phyloP scores from a whole-genome alignment of 2,888 invertebrate genomes.

The Abrostola triplasia region DNA sequence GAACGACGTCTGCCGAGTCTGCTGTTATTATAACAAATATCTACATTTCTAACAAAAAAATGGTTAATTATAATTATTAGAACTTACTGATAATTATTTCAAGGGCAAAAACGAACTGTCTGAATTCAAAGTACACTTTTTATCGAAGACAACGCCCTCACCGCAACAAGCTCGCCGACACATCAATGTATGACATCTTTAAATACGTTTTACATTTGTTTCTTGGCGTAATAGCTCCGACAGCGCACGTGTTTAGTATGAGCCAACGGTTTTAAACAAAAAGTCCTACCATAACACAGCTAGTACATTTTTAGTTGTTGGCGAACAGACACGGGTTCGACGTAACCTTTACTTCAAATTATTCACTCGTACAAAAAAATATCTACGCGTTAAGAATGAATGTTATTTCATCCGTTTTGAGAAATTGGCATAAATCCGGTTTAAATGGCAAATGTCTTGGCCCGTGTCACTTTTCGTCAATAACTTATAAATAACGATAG shows the following conservation, averaged over 20 bases:
- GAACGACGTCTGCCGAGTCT: no score
- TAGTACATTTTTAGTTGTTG: constrained; percentile 14
- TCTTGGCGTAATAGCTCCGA: constrained; percentile 14
- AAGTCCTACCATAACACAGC: constrained; percentile 4
- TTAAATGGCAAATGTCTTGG: constrained; percentile 36
- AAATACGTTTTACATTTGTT: constrained; percentile 7
- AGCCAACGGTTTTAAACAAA: constrained; percentile 8
- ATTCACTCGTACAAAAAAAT: constrained; percentile 1
- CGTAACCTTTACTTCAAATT: constrained; percentile 10
- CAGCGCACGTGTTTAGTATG: constrained; percentile 7
- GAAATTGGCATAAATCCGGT: constrained; percentile 33
- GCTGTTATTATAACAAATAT: no score
- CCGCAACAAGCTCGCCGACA: constrained; percentile 1
- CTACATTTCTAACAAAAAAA: no score
- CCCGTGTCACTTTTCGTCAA: constrained; percentile 35
- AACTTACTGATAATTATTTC: no score
- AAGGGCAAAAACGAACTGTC: background rate
- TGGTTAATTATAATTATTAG: no score
- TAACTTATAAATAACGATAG: constrained; percentile 46
- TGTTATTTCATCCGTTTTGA: constrained; percentile 29
- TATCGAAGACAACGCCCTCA: background rate
- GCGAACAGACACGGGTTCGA: constrained; percentile 6
- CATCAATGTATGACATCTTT: constrained; percentile 5
- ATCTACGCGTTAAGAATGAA: constrained; percentile 7
- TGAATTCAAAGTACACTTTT: background rate